A percentile compares a stretch with the other conserved stretches of the same genome.
Evolutionary conservation across 2,797 vertebrate species (phyloP).

Genomic region (Chelmon rostratus): DNA sequence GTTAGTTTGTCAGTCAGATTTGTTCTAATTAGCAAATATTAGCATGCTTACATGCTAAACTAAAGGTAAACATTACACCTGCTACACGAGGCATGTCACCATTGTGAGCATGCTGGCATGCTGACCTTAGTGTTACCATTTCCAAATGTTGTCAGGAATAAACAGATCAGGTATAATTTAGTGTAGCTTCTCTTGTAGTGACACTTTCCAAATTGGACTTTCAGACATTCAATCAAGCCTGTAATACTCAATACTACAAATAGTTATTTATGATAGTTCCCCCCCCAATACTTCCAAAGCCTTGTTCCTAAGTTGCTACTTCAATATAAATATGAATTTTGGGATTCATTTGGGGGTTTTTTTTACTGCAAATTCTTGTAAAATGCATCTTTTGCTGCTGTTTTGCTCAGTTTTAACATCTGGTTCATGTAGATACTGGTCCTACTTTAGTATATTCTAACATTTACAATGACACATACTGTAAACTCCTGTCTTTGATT

Average conservation of each 20-base stretch:
- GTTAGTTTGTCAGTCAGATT: neutral
- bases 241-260: neutral
- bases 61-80: neutral
- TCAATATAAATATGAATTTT: no score
- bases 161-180: neutral
- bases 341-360: no score
- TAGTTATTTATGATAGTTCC: neutral
- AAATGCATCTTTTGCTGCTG: neutral
- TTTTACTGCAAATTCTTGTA: neutral
- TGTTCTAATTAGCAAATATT: neutral
- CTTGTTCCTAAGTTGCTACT: neutral
- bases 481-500: neutral
- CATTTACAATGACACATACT: slow-evolving; percentile 6
- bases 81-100: neutral
- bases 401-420: neutral
- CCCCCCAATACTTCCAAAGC: neutral
- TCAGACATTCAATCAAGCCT: neutral
- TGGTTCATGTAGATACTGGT: neutral
- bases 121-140: neutral
- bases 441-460: neutral
- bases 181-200: neutral
- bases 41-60: neutral
- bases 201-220: neutral
- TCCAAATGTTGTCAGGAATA: no score
- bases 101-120: neutral